Evolutionary conservation across 2,888 invertebrate genomes (phyloP).

Genomic region (Galerucella pusilla): DNA sequence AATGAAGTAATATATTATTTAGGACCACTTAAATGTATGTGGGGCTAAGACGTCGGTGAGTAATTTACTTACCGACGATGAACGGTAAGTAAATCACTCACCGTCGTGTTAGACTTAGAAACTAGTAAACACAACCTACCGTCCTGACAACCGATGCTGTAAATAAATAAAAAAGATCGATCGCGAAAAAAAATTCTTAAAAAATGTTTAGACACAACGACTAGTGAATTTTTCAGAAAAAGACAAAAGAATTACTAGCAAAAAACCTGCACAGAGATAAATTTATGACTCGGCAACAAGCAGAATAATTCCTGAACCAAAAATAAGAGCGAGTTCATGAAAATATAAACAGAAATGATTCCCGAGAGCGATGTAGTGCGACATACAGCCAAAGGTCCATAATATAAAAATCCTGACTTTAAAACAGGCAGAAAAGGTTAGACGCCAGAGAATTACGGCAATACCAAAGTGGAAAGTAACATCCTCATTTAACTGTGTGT

Average conservation of each 20-base stretch:
- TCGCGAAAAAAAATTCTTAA: neutral
- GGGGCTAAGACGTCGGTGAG: too few species aligned
- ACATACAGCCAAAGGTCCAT: conserved; percentile 20
- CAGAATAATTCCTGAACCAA: conserved; percentile 14
- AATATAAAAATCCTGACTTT: conserved; percentile 29
- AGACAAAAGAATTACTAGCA: neutral
- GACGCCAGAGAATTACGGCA: conserved; percentile 34
- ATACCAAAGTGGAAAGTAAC: conserved; percentile 27
- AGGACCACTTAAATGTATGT: too few species aligned
- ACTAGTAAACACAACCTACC: too few species aligned
- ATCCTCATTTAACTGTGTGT: conserved; percentile 37
- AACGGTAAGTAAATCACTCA: too few species aligned
- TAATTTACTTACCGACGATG: too few species aligned
- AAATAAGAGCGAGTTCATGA: conserved; percentile 19
- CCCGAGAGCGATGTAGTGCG: conserved; percentile 23
- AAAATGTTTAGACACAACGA: neutral
- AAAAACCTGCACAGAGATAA: conserved; percentile 6
- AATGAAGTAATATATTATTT: too few species aligned
- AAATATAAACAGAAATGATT: conserved; percentile 23
- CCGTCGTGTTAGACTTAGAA: too few species aligned
- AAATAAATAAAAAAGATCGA: too few species aligned
- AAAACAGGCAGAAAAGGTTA: conserved; percentile 27
- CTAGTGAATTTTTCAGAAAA: neutral
- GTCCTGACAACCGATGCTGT: too few species aligned
- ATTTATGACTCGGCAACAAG: conserved; percentile 10